phyloP scores from a whole-genome alignment of 2,113 vertebrate genomes.

The Oplegnathus fasciatus region DNA sequence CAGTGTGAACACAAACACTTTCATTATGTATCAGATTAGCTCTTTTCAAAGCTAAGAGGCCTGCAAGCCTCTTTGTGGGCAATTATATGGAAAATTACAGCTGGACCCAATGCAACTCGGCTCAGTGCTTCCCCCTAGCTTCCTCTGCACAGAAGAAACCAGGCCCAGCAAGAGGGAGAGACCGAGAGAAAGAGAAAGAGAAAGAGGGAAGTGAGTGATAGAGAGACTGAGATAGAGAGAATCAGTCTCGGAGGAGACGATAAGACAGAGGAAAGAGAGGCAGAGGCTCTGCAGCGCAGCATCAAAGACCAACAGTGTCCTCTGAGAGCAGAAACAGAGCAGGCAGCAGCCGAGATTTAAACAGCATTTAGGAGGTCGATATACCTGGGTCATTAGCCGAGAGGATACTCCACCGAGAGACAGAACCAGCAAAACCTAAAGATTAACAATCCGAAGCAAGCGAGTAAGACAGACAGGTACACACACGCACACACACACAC shows the following conservation, averaged over 20 bases:
- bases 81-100: constrained; percentile 4
- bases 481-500: not conserved
- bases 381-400: constrained; percentile 44
- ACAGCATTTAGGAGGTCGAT: constrained; percentile 37
- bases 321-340: constrained; percentile 11
- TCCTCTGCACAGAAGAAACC: constrained; percentile 15
- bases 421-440: constrained; percentile 4
- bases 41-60: constrained; percentile 8
- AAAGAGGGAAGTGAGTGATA: not conserved
- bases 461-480: not conserved
- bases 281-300: constrained; percentile 8
- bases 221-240: not conserved
- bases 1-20: not conserved
- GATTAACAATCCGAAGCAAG: constrained; percentile 24
- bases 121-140: constrained; percentile 63
- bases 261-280: constrained; percentile 21
- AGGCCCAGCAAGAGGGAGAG: not conserved
- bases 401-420: constrained; percentile 27
- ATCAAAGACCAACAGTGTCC: constrained; percentile 44
- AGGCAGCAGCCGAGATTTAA: constrained; percentile 5
- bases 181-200: too few species aligned
- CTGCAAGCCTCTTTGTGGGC: not conserved
- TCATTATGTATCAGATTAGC: not conserved
- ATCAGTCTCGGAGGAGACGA: constrained; percentile 28
- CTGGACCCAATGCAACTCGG: not conserved